Percentiles rank a stretch among this genome's conserved stretches.
These are phyloP conservation scores for Zosterops borbonicus DNA, from an alignment of 2,113 vertebrate genomes.

Conservation along the genomic window DNA sequence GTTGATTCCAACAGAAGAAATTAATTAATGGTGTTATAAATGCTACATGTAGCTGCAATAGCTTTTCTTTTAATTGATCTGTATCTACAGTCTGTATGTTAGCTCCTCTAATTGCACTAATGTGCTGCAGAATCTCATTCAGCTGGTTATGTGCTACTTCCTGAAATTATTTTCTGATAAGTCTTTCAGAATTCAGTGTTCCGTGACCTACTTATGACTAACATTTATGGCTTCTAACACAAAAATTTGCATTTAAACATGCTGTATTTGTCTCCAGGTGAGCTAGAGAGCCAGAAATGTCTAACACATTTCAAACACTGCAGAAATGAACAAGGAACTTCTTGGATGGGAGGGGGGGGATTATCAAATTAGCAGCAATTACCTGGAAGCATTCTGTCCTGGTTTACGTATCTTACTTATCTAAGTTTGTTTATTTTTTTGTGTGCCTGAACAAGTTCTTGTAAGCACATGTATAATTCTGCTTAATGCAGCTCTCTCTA, in stretches of 20 bases:
- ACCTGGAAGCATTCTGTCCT: neutral
- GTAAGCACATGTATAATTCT: neutral
- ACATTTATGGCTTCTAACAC: neutral
- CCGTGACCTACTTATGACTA: neutral
- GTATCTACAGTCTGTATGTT: neutral
- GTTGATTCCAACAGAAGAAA: neutral
- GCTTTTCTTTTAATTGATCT: neutral
- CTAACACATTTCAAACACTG: neutral
- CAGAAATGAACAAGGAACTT: neutral
- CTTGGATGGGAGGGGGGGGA: rapidly evolving
- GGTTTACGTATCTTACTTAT: neutral
- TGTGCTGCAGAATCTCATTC: neutral
- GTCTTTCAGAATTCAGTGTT: neutral
- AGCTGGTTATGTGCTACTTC: neutral
- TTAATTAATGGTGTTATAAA: neutral
- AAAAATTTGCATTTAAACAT: neutral
- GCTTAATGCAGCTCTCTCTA: neutral
- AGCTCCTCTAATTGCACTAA: neutral
- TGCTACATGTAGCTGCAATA: neutral
- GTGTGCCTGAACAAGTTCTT: neutral
- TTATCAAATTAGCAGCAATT: neutral
- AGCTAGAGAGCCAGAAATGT: neutral
- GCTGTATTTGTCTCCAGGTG: neutral
- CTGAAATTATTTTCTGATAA: neutral
- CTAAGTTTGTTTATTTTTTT: neutral